Base-by-base conservation (phyloP, 2,113 vertebrate genomes). In the Lamprotornis superbus region DNA sequence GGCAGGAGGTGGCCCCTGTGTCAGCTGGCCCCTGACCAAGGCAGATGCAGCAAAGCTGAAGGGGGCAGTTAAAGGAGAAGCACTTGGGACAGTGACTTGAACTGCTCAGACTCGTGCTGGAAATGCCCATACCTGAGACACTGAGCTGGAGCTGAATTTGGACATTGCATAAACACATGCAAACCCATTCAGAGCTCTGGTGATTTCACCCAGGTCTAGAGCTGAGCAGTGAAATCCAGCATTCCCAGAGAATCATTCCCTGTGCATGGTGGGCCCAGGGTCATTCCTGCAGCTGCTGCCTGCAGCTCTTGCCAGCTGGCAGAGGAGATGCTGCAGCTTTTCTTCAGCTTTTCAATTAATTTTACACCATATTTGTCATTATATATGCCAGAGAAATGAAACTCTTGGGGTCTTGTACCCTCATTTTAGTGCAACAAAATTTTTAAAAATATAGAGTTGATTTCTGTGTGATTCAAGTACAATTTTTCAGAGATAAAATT, bases 351-450 rank as follows among this genome's bases (percentile, higher is more conserved):
- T 70, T 71, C 33, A 35, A 52, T 50, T 91, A 60, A 74, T 89
- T 95, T 89, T 78, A 81, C 56, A 67, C 39, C 0, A 0, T 70
- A 31, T 87, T 55, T 84, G 10, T 70, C 64, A 59, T 68, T 42
- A 31, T 46, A 42, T 50, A 47, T 2, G 1, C 20, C 50, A 89
- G 42, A 94, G 77, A 89, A 93, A 55, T 52, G 0, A 82, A 93
- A 81, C 47, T 77, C 28, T 12, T 18, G 17, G 60, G 68, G 76
- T 87, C 67, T 84, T 73, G 22, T 18, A 40, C 11, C 25, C 70
- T 42, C 15, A 18, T 67, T 88, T 65, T 91, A 97, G 94, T 97
- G 96, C 96, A 97, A 83, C 50, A 76, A 35, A 93, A 50, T 93
- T 82, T 7, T 22, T 77, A 81, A 87, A 86, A 70, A 61, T 31